These are phyloP conservation scores for Scolopax bukidnonensis DNA, from an alignment of 2,797 vertebrate genomes.

Conservation along the genomic window DNA sequence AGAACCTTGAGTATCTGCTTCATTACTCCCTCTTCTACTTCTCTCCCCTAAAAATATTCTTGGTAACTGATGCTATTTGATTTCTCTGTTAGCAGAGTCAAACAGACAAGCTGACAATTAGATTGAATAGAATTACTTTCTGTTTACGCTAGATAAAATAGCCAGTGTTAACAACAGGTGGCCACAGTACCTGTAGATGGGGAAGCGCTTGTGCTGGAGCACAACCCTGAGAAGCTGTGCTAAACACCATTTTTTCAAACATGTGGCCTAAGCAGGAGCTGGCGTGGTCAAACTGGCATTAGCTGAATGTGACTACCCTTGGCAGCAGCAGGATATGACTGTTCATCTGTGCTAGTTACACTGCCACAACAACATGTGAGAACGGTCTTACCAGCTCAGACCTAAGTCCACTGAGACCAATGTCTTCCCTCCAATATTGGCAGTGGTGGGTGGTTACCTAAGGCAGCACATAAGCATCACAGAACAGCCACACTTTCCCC, in stretches of 20 bases:
- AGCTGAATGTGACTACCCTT: not conserved
- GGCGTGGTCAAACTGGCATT: not conserved
- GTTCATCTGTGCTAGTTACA: not conserved
- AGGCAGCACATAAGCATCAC: not conserved
- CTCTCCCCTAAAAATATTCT: slow-evolving; percentile 5
- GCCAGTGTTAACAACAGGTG: slow-evolving; percentile 47
- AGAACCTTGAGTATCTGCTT: not conserved
- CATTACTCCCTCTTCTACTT: not conserved
- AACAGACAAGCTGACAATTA: slow-evolving; percentile 17
- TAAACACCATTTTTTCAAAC: not conserved
- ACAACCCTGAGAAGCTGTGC: not conserved
- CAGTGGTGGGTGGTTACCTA: not conserved
- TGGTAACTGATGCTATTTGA: not conserved
- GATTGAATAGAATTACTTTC: slow-evolving; percentile 65
- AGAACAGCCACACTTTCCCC: not conserved
- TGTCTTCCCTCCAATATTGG: accelerated
- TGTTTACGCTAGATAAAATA: slow-evolving; percentile 45
- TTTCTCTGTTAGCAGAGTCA: not conserved
- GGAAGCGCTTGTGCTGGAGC: not conserved
- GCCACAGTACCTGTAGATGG: not conserved
- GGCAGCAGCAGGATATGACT: not conserved
- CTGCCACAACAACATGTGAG: not conserved
- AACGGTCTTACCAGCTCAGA: not conserved
- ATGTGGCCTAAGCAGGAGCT: not conserved
- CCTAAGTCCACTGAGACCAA: not conserved